Base-by-base conservation (phyloP, 2,797 vertebrate genomes). In the Semaprochilodus insignis region DNA sequence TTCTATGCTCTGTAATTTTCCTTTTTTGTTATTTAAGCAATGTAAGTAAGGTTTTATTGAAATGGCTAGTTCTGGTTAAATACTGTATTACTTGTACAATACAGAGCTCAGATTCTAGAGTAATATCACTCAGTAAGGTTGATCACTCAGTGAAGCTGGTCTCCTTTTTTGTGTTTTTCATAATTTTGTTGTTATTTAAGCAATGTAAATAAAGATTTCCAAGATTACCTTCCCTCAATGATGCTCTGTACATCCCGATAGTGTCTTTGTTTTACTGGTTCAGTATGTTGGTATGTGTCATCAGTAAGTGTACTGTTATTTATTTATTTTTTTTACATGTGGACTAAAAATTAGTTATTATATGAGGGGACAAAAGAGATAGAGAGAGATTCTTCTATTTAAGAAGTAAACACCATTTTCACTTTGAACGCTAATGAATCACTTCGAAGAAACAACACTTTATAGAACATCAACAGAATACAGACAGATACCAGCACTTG, bases 141-240 rank as follows among this genome's bases (percentile, higher is more conserved):
- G 5, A n/a, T 59, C 55, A 6, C 55, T n/a, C 21, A 60, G 7
- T 62, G 23, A 62, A 25, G 11, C 62, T 65, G 31, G 4, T 7
- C 6, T 1, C 0, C 27, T 17, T 31, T 7, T 65, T 7, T 72
- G 7, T 27, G 1, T 67, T n/a, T 66, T 54, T 69, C 31, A 23
- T 65, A 13, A 65, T 71, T 85, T 67, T 21, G n/a, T 81, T 86
- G 75, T 74, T 79, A 81, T 82, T 83, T 85, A 83, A 87, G 55
- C 52, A 7, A 59, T 85, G 78, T 87, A 86, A 86, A 88, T 87
- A 86, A 83, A 85, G 70, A 74, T 75, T 72, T 78, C 69, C 65
- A 83, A 85, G 70, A 74, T 75, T 72, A 75, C 69, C 65, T 74
- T 57, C 40, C 0, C 40, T 40, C 19, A 27, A 2, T 11, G 13